phyloP scores from a whole-genome alignment of 2,888 invertebrate genomes.

The Sinodicranocentrus sp. region DNA sequence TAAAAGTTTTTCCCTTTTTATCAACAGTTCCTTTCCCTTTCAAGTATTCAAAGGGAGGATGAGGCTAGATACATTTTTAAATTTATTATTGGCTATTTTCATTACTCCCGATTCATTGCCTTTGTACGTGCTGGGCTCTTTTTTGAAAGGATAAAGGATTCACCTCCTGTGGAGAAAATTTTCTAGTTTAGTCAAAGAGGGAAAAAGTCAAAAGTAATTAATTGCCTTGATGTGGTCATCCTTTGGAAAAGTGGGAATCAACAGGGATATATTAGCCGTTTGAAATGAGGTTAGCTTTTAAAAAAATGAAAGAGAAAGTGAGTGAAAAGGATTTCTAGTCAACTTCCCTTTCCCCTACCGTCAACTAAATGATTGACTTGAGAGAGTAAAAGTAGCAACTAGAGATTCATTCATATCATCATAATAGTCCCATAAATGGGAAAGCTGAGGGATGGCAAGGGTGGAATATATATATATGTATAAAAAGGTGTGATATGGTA shows the following conservation, averaged over 20 bases:
- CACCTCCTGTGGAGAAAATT: background rate
- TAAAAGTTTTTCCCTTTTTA: background rate
- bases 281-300: too few relatives aligned
- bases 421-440: constrained; percentile 57
- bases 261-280: too few relatives aligned
- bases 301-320: constrained; percentile 1
- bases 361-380: constrained; percentile 62
- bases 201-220: constrained; percentile 11
- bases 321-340: background rate
- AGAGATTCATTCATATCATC: constrained; percentile 59
- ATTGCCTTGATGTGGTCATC: background rate
- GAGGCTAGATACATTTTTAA: too few relatives aligned
- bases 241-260: too few relatives aligned
- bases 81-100: constrained; percentile 56
- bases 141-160: too few relatives aligned
- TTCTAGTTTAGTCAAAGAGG: constrained; percentile 1
- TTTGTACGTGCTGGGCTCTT: background rate
- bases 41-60: too few relatives aligned
- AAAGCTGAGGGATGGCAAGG: constrained; percentile 7
- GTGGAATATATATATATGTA: too few relatives aligned
- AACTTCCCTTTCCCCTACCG: too few relatives aligned
- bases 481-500: too few relatives aligned
- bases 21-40: background rate
- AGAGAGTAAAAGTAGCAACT: constrained; percentile 40
- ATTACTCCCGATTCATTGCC: constrained; percentile 57